phyloP scores from a whole-genome alignment of 2,797 vertebrate species.

The Limosa lapponica region DNA sequence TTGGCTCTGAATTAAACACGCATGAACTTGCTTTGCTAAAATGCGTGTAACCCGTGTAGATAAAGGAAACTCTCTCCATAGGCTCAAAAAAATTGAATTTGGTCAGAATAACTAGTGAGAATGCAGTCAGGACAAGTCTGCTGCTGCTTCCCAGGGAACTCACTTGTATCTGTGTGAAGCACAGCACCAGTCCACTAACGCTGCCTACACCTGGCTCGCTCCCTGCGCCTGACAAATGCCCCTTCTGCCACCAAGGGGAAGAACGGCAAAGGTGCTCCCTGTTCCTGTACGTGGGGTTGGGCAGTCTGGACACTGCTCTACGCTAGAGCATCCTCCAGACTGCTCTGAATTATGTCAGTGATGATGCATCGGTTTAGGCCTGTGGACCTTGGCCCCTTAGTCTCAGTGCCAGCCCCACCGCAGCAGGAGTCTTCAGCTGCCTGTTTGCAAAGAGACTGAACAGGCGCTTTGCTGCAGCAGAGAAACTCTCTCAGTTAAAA shows the following conservation, averaged over 20 bases:
- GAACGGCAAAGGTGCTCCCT: not conserved
- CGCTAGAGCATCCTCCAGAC: not conserved
- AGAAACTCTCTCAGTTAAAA: not conserved
- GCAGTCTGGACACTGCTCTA: not conserved
- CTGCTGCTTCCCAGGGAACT: not conserved
- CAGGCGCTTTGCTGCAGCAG: not conserved
- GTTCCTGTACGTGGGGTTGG: not conserved
- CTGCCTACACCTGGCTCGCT: rapidly evolving
- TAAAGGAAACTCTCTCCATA: not conserved
- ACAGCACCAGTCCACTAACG: rapidly evolving
- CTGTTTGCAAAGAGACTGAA: not conserved
- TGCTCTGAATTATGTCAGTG: not conserved
- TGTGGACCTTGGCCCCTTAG: not conserved
- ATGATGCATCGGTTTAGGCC: not conserved
- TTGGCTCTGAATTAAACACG: not conserved
- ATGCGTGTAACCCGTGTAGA: not conserved
- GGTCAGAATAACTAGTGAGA: not conserved
- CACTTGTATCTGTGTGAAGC: not conserved
- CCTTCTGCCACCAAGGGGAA: not conserved
- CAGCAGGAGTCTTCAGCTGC: not conserved
- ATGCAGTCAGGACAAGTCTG: not conserved
- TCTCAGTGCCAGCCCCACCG: not conserved
- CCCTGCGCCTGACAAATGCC: not conserved
- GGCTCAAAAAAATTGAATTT: not conserved
- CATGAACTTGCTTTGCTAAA: no score